Evolutionary conservation across 1,140 invertebrate genomes (phyloP), one percentile per base, ranked within the genome.

Genomic region (Formica exsecta): DNA sequence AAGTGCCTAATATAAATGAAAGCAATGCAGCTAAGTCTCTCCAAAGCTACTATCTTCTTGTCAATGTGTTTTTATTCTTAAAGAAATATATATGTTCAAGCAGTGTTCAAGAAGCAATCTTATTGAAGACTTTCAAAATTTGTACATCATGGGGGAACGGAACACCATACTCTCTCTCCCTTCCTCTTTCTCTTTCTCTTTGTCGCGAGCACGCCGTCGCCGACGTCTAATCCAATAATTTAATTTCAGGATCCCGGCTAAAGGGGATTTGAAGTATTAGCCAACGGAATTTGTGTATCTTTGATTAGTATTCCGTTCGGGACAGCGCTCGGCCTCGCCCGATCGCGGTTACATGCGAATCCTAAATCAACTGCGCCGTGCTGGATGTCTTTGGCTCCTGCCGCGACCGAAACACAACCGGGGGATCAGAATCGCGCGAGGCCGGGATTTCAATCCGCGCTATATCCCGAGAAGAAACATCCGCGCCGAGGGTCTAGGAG

Each of bases 251-350:
- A 94, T 93, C 92, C 94, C 87, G 86, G 92, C 93, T 94, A 92
- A 93, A 94, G 94, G 94, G 94, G 94, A 95, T 95, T 95, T 94
- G 93, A 94, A 95, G 94, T 95, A 95, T 95, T 95, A 95, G 94
- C 93, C 94, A 79, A 38, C 92, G 93, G 94, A 94, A 95, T 95
- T 95, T 95, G 94, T 95, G 94, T 94, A 95, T 95, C 94, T 95
- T 95, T 95, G 94, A 95, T 95, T 95, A 95, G 94, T 95, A 95
- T 95, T 95, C 94, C 91, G 92, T 95, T 94, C 93, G 92, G 86
- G 92, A 87, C 76, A 86, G 76, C 75, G 87, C 89, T 86, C 86
- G 89, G 91, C 90, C 91, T 94, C 91, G 92, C 93, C 94, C 94
- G 93, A 95, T 95, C 94, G 94, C 92, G 91, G 92, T 92, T 93